phyloP scores from a whole-genome alignment of 64 coral and sea anemone genomes.

The Pocillopora damicornis region DNA sequence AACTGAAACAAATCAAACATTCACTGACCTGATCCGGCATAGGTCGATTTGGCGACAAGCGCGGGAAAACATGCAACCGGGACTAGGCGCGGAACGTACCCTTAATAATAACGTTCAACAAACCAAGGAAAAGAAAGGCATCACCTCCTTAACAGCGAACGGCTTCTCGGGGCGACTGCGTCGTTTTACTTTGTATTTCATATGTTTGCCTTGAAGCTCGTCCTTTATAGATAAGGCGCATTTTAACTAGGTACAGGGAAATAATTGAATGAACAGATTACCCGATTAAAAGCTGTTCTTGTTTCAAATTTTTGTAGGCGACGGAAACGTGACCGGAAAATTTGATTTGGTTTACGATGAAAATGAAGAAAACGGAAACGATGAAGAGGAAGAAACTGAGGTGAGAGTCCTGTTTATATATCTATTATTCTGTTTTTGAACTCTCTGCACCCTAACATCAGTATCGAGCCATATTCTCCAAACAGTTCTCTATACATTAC shows the following conservation, averaged over 20 bases:
- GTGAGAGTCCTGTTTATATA: neutral
- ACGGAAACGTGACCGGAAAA: conserved; percentile 68
- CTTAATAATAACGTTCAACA: neutral
- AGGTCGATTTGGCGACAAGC: neutral
- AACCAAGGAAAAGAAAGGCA: too few relatives aligned
- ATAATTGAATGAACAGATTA: neutral
- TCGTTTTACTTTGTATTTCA: too few relatives aligned
- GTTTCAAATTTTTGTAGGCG: conserved; percentile 29
- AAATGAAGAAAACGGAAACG: neutral
- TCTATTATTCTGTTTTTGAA: neutral
- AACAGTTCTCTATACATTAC: too few relatives aligned
- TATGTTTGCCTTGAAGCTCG: too few relatives aligned
- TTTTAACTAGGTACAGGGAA: neutral
- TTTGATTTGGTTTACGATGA: conserved; percentile 72
- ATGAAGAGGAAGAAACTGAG: conserved; percentile 31
- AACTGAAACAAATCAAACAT: neutral
- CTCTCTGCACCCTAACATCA: too few relatives aligned
- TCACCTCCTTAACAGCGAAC: too few relatives aligned
- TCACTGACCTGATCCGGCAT: too few relatives aligned
- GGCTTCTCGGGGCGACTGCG: too few relatives aligned
- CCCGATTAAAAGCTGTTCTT: neutral
- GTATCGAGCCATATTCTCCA: too few relatives aligned
- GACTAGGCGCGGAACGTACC: too few relatives aligned
- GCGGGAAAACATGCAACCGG: neutral
- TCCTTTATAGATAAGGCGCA: too few relatives aligned